phyloP scores from a whole-genome alignment of 1,140 invertebrate species.

The Cataglyphis hispanica region DNA sequence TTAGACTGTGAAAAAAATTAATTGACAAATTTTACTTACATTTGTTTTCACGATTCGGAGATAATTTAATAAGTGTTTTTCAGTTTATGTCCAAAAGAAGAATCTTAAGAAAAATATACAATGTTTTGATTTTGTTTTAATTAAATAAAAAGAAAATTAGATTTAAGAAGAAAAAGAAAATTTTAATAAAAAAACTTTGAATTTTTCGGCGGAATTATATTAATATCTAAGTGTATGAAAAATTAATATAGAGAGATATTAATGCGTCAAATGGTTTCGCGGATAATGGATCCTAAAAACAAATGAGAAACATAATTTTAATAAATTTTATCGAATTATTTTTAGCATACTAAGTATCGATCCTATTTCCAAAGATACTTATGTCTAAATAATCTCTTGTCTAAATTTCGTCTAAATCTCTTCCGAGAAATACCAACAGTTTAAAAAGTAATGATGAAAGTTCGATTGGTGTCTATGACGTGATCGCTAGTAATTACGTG shows the following conservation, averaged over 20 bases:
- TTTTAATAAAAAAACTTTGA: neutral
- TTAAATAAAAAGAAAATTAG: neutral
- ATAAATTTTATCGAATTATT: constrained; percentile 74
- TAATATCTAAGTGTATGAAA: neutral
- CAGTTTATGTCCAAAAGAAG: neutral
- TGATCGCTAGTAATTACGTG: constrained; percentile 67
- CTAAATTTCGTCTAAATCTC: neutral
- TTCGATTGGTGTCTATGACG: constrained; percentile 33
- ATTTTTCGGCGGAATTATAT: neutral
- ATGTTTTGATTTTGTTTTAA: neutral
- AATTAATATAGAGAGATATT: neutral
- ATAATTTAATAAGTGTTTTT: no score
- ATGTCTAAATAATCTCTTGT: neutral
- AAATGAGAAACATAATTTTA: constrained; percentile 75
- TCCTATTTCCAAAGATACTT: constrained; percentile 67
- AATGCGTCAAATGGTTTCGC: neutral
- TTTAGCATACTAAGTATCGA: constrained; percentile 73
- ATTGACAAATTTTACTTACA: neutral
- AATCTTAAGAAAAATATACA: neutral
- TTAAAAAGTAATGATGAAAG: constrained; percentile 56
- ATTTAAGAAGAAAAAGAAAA: neutral
- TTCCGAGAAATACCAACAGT: constrained; percentile 31
- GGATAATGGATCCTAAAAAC: neutral
- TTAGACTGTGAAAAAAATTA: neutral
- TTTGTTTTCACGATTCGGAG: neutral